Base-by-base conservation (phyloP, 2,888 invertebrate genomes). In the Gymnoscelis rufifasciata region DNA sequence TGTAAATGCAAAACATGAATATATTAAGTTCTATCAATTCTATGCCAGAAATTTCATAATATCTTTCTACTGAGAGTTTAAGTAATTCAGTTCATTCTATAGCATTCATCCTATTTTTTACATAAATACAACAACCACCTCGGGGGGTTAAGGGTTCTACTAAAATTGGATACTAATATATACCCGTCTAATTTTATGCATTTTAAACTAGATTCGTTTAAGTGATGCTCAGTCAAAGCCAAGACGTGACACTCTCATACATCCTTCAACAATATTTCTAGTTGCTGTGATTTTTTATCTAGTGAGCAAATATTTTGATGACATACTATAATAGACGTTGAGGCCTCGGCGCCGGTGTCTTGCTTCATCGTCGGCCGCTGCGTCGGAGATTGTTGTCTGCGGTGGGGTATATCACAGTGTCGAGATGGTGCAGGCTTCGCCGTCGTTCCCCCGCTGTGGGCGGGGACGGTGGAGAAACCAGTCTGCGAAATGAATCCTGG, bases 91-190 rank as follows among this genome's bases (percentile, higher is more conserved):
- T 3, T 12, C 33, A 37, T 30, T 46, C 46, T 3, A 23, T 7
- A 24, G 7, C 10, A 8, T 47, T 47, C 3, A 42, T 12, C 7
- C 13, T 12, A 26, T 41, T 27, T 11, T 11, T 38, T 10, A 31
- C n/a, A 38, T 29, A 47, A 7, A 47, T 30, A 42, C 47, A 47
- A 6, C 41, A 47, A 1, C 47, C 47, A 7, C 47, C 47, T 10
- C 41, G 41, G 7, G 6, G 1, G 13, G 11, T 19, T 1, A 13
- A 24, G n/a, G 26, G 30, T 30, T 27, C 47, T 30, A 38, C 47
- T 42, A 12, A 10, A 45, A 28, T 23, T 26, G n/a, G n/a, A n/a
- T n/a, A n/a, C n/a, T n/a, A n/a, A n/a, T n/a, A n/a, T n/a, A n/a
- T n/a, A n/a, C n/a, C 7, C 38, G 24, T 33, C 7, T 2, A 44